These are phyloP conservation scores for Sparus aurata DNA, from an alignment of 2,797 vertebrate species.

Conservation along the genomic window DNA sequence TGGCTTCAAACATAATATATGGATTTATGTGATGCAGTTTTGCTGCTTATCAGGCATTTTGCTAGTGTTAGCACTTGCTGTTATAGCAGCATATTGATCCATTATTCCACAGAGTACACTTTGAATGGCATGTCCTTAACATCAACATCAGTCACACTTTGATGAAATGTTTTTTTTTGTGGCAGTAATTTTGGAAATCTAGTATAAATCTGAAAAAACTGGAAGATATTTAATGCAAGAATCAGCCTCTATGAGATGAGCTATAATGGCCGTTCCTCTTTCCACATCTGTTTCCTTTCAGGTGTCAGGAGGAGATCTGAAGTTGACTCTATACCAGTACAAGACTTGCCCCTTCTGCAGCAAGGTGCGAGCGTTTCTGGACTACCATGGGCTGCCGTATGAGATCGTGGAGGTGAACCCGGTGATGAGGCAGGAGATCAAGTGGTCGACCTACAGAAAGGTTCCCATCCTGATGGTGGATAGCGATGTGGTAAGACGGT, in stretches of 20 bases:
- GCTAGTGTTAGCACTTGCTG: too few relatives aligned
- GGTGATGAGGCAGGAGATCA: constrained; percentile 93
- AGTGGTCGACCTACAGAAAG: constrained; percentile 96
- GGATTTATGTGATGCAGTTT: too few relatives aligned
- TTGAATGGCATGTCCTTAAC: not conserved
- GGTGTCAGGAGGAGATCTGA: constrained; percentile 70
- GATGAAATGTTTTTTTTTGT: too few relatives aligned
- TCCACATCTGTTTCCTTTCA: constrained; percentile 29
- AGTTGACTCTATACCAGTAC: constrained; percentile 96
- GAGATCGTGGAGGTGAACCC: constrained; percentile 97
- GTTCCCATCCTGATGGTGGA: constrained; percentile 94
- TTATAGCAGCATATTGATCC: not conserved
- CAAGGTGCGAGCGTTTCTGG: constrained; percentile 96
- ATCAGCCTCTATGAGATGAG: not conserved
- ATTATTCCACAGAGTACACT: not conserved
- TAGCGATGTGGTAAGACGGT: constrained; percentile 85
- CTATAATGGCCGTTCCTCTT: not conserved
- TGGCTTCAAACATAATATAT: too few relatives aligned
- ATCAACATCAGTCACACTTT: not conserved
- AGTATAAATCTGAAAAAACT: not conserved
- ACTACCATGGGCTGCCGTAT: constrained; percentile 93
- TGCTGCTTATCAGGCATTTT: too few relatives aligned
- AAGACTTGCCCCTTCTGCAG: constrained; percentile 99
- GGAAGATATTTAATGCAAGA: not conserved
- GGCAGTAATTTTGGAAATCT: not conserved